Evolutionary conservation across 2,113 vertebrate species (phyloP).

Genomic region (Helogale parvula): DNA sequence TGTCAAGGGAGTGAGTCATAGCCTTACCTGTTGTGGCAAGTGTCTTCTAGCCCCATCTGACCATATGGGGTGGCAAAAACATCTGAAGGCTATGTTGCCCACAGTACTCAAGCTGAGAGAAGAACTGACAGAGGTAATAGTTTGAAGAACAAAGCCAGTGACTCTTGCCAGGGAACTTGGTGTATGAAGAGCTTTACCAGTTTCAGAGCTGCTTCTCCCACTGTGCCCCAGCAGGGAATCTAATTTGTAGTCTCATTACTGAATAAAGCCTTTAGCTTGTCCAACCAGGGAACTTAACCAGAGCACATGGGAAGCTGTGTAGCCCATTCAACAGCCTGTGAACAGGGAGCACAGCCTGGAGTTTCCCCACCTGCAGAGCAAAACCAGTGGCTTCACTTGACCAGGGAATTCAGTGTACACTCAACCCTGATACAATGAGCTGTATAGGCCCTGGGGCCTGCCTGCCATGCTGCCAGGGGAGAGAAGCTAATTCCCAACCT

Average conservation of each 20-base stretch:
- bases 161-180: not conserved
- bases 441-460: not conserved
- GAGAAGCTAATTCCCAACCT: not conserved
- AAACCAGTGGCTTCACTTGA: not conserved
- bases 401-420: not conserved
- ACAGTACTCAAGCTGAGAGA: not conserved
- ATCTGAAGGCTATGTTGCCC: not conserved
- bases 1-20: not conserved
- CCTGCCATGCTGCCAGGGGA: not conserved
- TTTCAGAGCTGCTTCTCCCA: not conserved
- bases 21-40: not conserved
- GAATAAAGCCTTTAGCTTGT: not conserved
- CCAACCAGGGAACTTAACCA: not conserved
- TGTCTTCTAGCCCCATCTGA: not conserved
- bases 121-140: not conserved
- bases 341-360: not conserved
- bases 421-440: not conserved
- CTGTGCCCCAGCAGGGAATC: not conserved
- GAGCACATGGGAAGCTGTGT: not conserved
- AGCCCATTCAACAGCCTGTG: not conserved
- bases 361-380: not conserved
- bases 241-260: not conserved
- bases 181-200: not conserved
- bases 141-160: not conserved
- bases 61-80: not conserved